Base-by-base conservation (phyloP, 2,113 vertebrate genomes). In the Ceratotherium simum region DNA sequence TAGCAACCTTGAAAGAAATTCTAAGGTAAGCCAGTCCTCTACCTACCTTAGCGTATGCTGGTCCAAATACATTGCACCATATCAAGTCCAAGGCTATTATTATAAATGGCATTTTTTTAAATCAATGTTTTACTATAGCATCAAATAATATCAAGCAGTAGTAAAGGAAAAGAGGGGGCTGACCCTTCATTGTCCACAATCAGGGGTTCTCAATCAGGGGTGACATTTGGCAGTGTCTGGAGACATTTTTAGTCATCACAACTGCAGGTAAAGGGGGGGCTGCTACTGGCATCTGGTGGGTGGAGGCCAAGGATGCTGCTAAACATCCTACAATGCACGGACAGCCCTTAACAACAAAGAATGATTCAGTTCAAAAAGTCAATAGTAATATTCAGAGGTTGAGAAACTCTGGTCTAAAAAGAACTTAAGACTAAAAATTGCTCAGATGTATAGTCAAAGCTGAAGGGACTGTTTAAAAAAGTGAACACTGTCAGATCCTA, bases 91-190 rank as follows among this genome's bases (percentile, higher is more conserved):
- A 80, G 29, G 27, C 76, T n/a, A 62, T 81, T n/a, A 62, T 81
- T 20, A 21, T 36, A 92, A 81, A 70, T 27, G 18, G 23, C 4
- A 72, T 65, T 85, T 93, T 93, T 33, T 36, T 1, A 81, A 23
- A 85, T 86, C 29, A 76, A 64, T 65, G 17, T 58, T 70, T 96
- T 79, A 65, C 67, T 95, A 91, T 90, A 48, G 23, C 79, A 96
- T 58, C 62, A 67, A 72, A 84, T 31, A 58, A 54, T 48, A 89
- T 27, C 33, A 80, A 70, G 10, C 12, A 85, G 29, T 1, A 76
- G 51, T 36, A 67, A 62, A 91, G 56, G 64, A 62, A 67, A 58
- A 54, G 27, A 80, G 18, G 8, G 1, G 14, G 2, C 4, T 27
- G 14, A 31, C 20, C 69, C 25, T 72, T 67, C 11, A 20, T 0